Evolutionary conservation across 1,140 invertebrate species (phyloP), one percentile per base, ranked within the genome.

Genomic region (Homarus americanus): DNA sequence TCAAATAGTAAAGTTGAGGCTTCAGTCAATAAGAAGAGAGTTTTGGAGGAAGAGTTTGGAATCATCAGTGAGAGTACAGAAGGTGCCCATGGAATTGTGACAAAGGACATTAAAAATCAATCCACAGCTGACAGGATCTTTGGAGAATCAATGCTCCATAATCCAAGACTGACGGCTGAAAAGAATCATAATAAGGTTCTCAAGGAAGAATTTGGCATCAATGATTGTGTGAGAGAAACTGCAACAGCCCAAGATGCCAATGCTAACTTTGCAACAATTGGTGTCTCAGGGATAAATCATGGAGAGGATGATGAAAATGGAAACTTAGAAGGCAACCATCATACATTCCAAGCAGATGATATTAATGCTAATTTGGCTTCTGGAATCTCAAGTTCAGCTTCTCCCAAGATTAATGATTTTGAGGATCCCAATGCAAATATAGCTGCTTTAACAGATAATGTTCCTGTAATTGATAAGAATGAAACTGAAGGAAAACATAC

Each of bases 141-240:
- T 69, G 63, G 63, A 69, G 63, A 69, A 24, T 9, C 5, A 12
- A 32, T 28, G 17, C 12, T 32, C 0, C 2, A 69, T 32, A 38
- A 24, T 1, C 9, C 32, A 1, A 78, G 15, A 38, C 20, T 58
- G 0, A n/a, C 20, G 20, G 24, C 34, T 7, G 84, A 76, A 63
- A 32, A 24, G 17, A 87, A 53, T 78, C 69, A 28, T 10, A 28
- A 44, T 28, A 88, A 80, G n/a, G 86, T 82, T 3, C 40, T 88
- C 17, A 69, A 32, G 38, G 86, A 80, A 44, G 86, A 88, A 17
- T 88, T 63, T 72, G 75, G 75, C 58, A 87, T 87, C 2, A 49
- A 24, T 10, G n/a, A 49, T 4, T 28, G 84, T n/a, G 41, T 24
- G 4, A 20, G 41, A 10, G 44, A 53, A 10, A 58, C 72, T 36